Base-by-base conservation (phyloP, 2,888 invertebrate species). In the Selenia dentaria region DNA sequence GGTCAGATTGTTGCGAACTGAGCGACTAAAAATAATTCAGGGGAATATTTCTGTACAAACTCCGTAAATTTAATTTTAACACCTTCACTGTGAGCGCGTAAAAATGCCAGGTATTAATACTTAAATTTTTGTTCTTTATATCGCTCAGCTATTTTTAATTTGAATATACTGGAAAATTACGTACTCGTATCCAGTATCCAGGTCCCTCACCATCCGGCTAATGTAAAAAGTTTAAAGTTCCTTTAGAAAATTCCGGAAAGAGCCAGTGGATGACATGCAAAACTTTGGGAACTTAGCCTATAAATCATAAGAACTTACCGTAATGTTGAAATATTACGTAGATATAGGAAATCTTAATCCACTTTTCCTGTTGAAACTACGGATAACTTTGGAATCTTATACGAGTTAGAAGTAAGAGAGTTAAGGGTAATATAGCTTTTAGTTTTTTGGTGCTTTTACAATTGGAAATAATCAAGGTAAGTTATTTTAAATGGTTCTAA, bases 311-410 rank as follows among this genome's bases (percentile, higher is more conserved):
- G 72, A 80, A 79, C 76, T 74, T 71, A 78, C 69, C 74, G 72
- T 80, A 70, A 83, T 80, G 74, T 65, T 81, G 79, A 82, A 83
- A 83, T 87, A 84, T 83, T 79, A 76, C 70, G 75, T 79, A 76
- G 76, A 75, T 76, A 79, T 80, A 78, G 74, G 70, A 83, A 79
- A 81, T 82, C 83, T 85, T 87, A 88, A 88, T 88, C 86, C 80
- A 82, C 77, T 86, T 85, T 83, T 75, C 75, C 70, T 80, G 78
- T 83, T 82, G 82, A 82, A 84, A 80, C 70, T 70, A 60, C 57
- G 70, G 66, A 55, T 65, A 83, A 86, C 74, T 85, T 84, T 74
- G 69, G 71, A 79, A 81, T 80, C 74, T 78, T 59, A 61, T 72
- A 81, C 79, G 76, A 79, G 77, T 78, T 80, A 76, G 67, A 74